phyloP scores from a whole-genome alignment of 35 echinoderm and acorn worm species.

The Amphiura filiformis region DNA sequence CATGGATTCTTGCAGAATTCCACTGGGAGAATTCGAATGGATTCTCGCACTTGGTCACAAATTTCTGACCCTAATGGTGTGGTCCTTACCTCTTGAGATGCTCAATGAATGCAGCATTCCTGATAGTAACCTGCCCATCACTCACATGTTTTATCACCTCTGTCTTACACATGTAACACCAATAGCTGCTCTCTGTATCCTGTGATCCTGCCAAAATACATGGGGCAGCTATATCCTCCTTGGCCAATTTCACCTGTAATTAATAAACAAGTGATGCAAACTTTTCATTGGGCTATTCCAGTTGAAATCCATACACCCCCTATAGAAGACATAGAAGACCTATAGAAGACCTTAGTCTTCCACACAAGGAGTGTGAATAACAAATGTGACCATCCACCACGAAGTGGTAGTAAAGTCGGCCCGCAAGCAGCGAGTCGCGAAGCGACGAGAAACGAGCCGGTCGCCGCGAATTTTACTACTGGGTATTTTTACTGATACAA shows the following conservation, averaged over 20 bases:
- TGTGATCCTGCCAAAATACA: constrained; percentile 24
- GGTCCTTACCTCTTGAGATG: constrained; percentile 51
- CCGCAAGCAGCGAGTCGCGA: background rate
- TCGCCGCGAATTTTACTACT: too few relatives aligned
- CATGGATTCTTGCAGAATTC: too few relatives aligned
- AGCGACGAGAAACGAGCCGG: too few relatives aligned
- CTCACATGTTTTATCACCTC: constrained; percentile 26
- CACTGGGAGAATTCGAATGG: too few relatives aligned
- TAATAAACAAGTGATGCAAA: too few relatives aligned
- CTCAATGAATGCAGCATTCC: constrained; percentile 53
- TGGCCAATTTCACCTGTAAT: constrained; percentile 35
- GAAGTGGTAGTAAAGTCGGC: background rate
- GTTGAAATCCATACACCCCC: too few relatives aligned
- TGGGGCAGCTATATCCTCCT: background rate
- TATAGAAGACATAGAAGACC: background rate
- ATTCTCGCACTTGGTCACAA: too few relatives aligned
- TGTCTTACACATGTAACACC: constrained; percentile 42
- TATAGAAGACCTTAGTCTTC: background rate
- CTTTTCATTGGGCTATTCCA: too few relatives aligned
- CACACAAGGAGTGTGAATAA: too few relatives aligned
- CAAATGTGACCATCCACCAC: too few relatives aligned
- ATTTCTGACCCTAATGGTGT: too few relatives aligned
- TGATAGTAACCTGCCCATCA: constrained; percentile 43
- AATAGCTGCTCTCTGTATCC: constrained; percentile 29
- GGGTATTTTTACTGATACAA: too few relatives aligned